Evolutionary conservation across 2,888 invertebrate genomes (phyloP), one percentile per base, ranked within the genome.

Genomic region (Polyploca ridens): DNA sequence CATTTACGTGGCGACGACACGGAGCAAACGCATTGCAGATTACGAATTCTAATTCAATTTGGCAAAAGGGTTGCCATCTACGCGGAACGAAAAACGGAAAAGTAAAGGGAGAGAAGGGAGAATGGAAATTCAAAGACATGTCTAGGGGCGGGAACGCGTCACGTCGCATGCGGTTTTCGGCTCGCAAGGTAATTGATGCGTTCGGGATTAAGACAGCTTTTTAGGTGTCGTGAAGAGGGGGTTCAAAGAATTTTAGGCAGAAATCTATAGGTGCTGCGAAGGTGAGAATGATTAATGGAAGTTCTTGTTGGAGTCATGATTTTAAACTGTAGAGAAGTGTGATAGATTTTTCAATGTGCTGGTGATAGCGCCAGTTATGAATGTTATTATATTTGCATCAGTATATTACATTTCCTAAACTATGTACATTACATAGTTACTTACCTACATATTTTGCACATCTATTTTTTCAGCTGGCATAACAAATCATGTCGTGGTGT

Each of bases 21-120:
- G 61, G 41, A 59, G 66, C 68, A 71, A 72, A 76, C 76, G 81
- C 80, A 76, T 74, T 76, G 78, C 77, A 73, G 77, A 77, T 75
- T 82, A 80, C 74, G 81, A 83, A 83, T 82, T 79, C 85, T 86
- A 89, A 90, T 92, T 91, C 89, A 91, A 91, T 91, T 91, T 88
- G 78, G 81, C 82, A 86, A 90, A 90, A 91, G 92, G 92, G 92
- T 92, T 92, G 90, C 80, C 90, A 90, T 83, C 85, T 86, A 89
- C 86, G 90, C 90, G 90, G 84, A 89, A 91, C 83, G 83, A 82
- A 78, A 85, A 86, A 83, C 69, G 66, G 72, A 73, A 72, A 73
- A 68, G 72, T 71, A 68, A 71, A 70, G 67, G 76, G 71, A 72
- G 65, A 67, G 68, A 73, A 72, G 71, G 73, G 65, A 67, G 68